Percentiles rank a stretch among this genome's conserved stretches.
These are phyloP conservation scores for Pararge aegeria DNA, from an alignment of 1,140 invertebrate species.

Conservation along the genomic window DNA sequence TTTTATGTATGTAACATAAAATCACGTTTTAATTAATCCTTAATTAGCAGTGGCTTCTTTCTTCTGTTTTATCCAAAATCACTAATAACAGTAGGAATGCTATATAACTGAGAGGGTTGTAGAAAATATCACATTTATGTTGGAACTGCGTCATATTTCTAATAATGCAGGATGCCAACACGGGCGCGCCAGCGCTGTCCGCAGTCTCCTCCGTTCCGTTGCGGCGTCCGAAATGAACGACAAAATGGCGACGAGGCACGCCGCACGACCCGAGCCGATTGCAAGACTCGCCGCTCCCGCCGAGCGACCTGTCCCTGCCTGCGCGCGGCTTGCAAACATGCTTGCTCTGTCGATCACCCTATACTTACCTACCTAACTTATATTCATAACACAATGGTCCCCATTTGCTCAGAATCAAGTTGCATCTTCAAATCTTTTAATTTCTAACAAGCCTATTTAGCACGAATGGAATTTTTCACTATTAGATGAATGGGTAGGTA, in stretches of 20 bases:
- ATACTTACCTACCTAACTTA: too few species aligned
- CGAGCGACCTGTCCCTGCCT: not conserved
- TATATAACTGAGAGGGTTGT: not conserved
- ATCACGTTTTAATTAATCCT: not conserved
- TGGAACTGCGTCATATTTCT: slow-evolving; percentile 12
- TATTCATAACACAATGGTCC: too few species aligned
- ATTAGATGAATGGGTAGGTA: too few species aligned
- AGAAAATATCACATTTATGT: slow-evolving; percentile 12
- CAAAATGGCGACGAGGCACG: slow-evolving; percentile 46
- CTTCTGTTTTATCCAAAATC: too few species aligned
- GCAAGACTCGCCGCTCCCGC: not conserved
- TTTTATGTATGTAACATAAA: not conserved
- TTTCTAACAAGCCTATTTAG: too few species aligned
- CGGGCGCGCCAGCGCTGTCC: slow-evolving; percentile 31
- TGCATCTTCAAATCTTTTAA: too few species aligned
- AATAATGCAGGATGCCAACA: slow-evolving; percentile 11
- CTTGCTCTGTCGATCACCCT: not conserved
- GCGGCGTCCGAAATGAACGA: slow-evolving; percentile 40
- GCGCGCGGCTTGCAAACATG: not conserved
- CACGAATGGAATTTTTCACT: too few species aligned
- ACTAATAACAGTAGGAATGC: too few species aligned
- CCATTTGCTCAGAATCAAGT: too few species aligned
- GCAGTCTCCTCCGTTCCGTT: slow-evolving; percentile 25
- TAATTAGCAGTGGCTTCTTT: too few species aligned
- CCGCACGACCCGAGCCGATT: not conserved